Percentiles rank a stretch among this genome's conserved stretches.
Conservation (phyloP, 2,888 invertebrate species). For the Thecophora atra region DNA sequence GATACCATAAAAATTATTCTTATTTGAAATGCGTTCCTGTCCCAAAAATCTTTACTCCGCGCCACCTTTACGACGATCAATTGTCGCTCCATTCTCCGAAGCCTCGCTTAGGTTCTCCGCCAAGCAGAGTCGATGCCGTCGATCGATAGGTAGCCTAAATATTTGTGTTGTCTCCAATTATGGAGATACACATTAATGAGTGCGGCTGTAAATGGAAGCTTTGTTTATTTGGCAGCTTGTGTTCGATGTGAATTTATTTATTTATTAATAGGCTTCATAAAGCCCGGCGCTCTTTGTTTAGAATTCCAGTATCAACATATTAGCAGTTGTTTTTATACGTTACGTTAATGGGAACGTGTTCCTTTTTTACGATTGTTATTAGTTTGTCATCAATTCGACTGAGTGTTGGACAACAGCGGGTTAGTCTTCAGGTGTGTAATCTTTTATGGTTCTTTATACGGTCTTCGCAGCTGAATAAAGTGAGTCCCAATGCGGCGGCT, state of each 20-base stretch:
- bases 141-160: slow-evolving; percentile 62
- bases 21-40: background rate
- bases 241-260: slow-evolving; percentile 12
- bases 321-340: slow-evolving; percentile 12
- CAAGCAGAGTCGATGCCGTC: background rate
- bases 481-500: slow-evolving; percentile 51
- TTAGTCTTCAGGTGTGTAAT: slow-evolving; percentile 62
- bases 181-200: slow-evolving; percentile 62
- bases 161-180: slow-evolving; percentile 63
- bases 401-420: slow-evolving; percentile 46
- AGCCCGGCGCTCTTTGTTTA: slow-evolving; percentile 14
- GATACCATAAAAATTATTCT: too few species aligned
- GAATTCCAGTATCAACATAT: slow-evolving; percentile 40
- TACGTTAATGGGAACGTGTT: slow-evolving; percentile 49
- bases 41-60: background rate
- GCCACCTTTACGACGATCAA: background rate
- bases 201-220: slow-evolving; percentile 36
- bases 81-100: background rate
- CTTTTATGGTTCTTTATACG: slow-evolving; percentile 62
- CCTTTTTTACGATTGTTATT: slow-evolving; percentile 40
- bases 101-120: too few species aligned
- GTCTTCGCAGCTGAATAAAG: slow-evolving; percentile 64
- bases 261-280: slow-evolving; percentile 32
- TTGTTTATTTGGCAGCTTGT: slow-evolving; percentile 26
- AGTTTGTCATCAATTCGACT: slow-evolving; percentile 47